Base-by-base conservation (phyloP, 2,113 vertebrate genomes). In the Castor canadensis region DNA sequence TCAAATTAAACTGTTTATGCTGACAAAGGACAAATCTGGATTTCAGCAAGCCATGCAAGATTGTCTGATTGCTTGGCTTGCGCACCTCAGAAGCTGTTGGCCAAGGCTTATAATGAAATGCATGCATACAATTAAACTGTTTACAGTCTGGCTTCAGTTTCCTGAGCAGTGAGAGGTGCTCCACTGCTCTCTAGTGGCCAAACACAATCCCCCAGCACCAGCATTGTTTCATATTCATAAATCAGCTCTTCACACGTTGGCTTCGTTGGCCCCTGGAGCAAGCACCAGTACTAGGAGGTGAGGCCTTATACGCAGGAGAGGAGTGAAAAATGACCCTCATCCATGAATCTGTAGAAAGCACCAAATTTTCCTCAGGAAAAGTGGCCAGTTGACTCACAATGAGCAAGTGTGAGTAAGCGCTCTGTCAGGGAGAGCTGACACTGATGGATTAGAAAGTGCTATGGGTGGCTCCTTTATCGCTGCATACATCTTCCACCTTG, bases 1-100 rank as follows among this genome's bases (percentile, higher is more conserved):
- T 99, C 99, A 99, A 99, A 99, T 99, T 99, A 99, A 99, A 99
- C 98, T 99, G 99, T 99, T 99, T 99, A 98, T 99, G 99, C 99
- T 99, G 99, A 99, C 99, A 99, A 99, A 99, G 99, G 99, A 98
- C 98, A 99, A 99, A 99, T 99, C 98, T 98, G 98, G 99, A 99
- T 99, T 99, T 98, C 98, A 98, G 99, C 99, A 99, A 99, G 98
- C 98, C 95, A 97, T 99, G 99, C 99, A 99, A 98, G 99, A 99
- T 99, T 98, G 98, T 98, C 98, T 98, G 98, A 98, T 99, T 98
- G 98, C 98, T 99, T 98, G 98, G 98, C 99, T 98, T 99, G 98
- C 99, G 98, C 19, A 77, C 97, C 95, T 76, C 15, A 8, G 60
- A 98, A 98, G 98, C 98, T 99, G 97, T 98, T 98, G 98, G 98